Conservation (phyloP, 2,113 vertebrate genomes). For the Sturnira hondurensis region DNA sequence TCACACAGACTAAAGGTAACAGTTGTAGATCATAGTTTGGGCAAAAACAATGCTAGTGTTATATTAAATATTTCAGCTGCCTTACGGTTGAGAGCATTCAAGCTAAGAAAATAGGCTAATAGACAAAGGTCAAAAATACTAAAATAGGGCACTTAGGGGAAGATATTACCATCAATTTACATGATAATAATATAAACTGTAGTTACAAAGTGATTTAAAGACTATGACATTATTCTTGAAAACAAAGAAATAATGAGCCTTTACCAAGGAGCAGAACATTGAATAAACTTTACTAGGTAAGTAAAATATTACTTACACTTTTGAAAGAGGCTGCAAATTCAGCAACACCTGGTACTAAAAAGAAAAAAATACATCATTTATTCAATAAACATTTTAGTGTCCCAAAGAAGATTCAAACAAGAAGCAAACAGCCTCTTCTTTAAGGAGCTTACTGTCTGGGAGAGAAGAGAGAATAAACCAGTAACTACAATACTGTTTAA, state of each 20-base stretch:
- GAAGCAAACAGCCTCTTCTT: background rate
- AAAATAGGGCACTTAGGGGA: constrained; percentile 24
- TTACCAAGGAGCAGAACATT: background rate
- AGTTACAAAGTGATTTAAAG: constrained; percentile 25
- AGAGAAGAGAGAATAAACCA: background rate
- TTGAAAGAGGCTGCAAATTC: constrained; percentile 99
- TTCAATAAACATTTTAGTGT: background rate
- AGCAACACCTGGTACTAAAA: constrained; percentile 95
- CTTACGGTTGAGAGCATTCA: constrained; percentile 10
- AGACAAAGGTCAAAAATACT: background rate
- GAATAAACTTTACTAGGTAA: background rate
- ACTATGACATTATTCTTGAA: background rate
- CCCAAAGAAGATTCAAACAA: background rate
- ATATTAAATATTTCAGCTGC: constrained; percentile 11
- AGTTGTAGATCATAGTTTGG: constrained; percentile 19
- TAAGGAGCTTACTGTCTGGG: background rate
- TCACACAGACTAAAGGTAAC: background rate
- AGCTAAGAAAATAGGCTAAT: background rate
- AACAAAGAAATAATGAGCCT: constrained; percentile 37
- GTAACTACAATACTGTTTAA: background rate
- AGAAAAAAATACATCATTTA: constrained; percentile 48
- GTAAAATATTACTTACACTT: constrained; percentile 87
- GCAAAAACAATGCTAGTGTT: constrained; percentile 10
- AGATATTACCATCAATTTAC: background rate
- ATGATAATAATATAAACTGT: background rate